phyloP scores from a whole-genome alignment of 1,140 invertebrate species.

The Drosophila novamexicana region DNA sequence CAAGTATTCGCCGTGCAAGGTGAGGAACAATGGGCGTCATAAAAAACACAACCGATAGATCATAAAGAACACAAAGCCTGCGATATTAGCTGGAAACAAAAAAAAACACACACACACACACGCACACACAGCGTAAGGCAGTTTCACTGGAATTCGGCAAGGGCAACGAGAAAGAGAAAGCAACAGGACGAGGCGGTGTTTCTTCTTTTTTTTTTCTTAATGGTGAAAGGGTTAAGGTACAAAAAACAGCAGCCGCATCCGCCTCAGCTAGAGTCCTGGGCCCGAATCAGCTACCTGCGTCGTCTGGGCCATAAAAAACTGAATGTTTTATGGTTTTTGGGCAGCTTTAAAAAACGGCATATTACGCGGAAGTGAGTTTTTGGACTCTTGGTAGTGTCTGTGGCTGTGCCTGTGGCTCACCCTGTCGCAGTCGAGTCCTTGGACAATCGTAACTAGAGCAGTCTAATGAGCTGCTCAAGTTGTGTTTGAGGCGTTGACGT shows the following conservation, averaged over 20 bases:
- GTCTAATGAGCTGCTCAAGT: slow-evolving; percentile 32
- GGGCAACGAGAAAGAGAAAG: slow-evolving; percentile 43
- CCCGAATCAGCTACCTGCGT: slow-evolving; percentile 26
- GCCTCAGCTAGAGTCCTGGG: slow-evolving; percentile 12
- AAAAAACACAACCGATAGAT: slow-evolving; percentile 73
- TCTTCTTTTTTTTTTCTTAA: slow-evolving; percentile 58
- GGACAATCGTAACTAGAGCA: slow-evolving; percentile 70
- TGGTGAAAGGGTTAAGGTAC: slow-evolving; percentile 71
- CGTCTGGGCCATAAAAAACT: slow-evolving; percentile 63
- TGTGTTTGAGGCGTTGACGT: slow-evolving; percentile 14
- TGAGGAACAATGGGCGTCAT: slow-evolving; percentile 58
- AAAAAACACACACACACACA: slow-evolving; percentile 28
- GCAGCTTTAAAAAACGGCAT: slow-evolving; percentile 44
- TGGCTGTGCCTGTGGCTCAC: not conserved
- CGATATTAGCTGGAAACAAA: slow-evolving; percentile 72
- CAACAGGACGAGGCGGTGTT: not conserved
- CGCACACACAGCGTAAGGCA: slow-evolving; percentile 3
- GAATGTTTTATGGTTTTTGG: slow-evolving; percentile 65
- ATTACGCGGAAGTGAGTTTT: slow-evolving; percentile 66
- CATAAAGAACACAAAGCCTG: slow-evolving; percentile 71
- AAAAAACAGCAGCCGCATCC: slow-evolving; percentile 54
- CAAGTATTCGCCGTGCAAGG: slow-evolving; percentile 31
- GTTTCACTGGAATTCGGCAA: slow-evolving; percentile 55
- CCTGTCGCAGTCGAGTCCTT: slow-evolving; percentile 22
- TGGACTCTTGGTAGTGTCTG: not conserved